phyloP scores from a whole-genome alignment of 2,113 vertebrate genomes.

The Limnothrissa miodon region DNA sequence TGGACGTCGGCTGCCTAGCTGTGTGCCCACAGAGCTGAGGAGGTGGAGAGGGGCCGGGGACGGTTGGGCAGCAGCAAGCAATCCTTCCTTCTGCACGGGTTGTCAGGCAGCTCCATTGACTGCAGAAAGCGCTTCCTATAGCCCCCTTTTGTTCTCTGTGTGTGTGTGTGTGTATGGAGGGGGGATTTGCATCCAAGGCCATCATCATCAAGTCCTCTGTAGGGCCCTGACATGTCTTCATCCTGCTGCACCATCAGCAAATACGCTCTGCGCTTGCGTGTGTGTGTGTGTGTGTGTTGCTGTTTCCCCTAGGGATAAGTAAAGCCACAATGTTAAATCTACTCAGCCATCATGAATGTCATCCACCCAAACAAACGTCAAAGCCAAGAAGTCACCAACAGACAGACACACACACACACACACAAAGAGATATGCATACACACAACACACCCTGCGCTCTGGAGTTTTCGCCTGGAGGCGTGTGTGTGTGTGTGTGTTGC shows the following conservation, averaged over 20 bases:
- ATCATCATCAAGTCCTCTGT: not conserved
- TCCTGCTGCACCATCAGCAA: not conserved
- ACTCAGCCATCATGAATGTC: constrained; percentile 10
- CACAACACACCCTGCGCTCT: not conserved
- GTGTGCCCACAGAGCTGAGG: not conserved
- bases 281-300: constrained; percentile 49
- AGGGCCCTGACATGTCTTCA: not conserved
- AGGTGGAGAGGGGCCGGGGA: not conserved
- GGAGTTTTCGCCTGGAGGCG: not conserved
- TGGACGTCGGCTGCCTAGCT: not conserved
- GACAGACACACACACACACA: not conserved
- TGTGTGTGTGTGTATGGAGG: constrained; percentile 25
- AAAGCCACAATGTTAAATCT: not conserved
- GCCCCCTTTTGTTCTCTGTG: not conserved
- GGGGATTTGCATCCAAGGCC: not conserved
- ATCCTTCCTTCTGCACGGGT: not conserved
- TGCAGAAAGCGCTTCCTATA: not conserved
- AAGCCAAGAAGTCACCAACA: not conserved
- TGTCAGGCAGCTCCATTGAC: not conserved
- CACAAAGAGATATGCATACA: not conserved
- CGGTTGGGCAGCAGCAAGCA: not conserved
- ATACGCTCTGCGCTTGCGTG: constrained; percentile 29
- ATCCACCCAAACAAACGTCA: constrained; percentile 11
- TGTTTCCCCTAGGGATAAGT: constrained; percentile 52
- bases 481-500: not conserved